Conservation (phyloP, 2,797 vertebrate species). For the Macrochelys suwanniensis region DNA sequence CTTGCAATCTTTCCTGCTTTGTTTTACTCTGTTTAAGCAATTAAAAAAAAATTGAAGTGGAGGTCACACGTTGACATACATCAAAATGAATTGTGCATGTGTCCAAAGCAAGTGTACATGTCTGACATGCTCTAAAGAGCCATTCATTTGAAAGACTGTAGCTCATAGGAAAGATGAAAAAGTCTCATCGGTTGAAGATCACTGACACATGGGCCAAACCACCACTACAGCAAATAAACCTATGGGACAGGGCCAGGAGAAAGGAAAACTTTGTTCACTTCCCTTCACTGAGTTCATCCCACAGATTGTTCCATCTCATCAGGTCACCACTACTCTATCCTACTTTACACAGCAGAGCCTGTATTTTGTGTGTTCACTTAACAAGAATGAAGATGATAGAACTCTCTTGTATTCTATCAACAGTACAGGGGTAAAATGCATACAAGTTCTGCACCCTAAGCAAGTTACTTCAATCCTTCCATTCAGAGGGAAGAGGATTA, state of each 20-base stretch:
- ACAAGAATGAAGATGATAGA: not conserved
- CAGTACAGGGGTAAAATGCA: conserved; percentile 27
- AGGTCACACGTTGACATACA: not conserved
- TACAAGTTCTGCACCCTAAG: not conserved
- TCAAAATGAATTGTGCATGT: not conserved
- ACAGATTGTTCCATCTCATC: not conserved
- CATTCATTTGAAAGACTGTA: not conserved
- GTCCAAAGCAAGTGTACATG: not conserved
- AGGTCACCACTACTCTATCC: not conserved
- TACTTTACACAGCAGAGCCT: conserved; percentile 4
- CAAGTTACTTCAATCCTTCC: conserved; percentile 18
- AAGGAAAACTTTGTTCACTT: rapidly evolving
- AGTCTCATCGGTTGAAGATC: not conserved
- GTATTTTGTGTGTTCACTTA: not conserved
- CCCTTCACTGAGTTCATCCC: not conserved
- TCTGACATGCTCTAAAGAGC: conserved; percentile 20
- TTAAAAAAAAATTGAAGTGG: not conserved
- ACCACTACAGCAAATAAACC: not conserved
- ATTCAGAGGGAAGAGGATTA: not conserved
- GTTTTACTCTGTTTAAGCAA: not conserved
- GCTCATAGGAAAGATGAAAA: not conserved
- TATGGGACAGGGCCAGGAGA: not conserved
- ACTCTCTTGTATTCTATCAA: conserved; percentile 3
- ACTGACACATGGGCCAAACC: conserved; percentile 8
- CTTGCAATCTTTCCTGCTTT: not conserved